These are phyloP conservation scores for Melitaea athalia DNA, from an alignment of 2,888 invertebrate genomes.

Conservation along the genomic window DNA sequence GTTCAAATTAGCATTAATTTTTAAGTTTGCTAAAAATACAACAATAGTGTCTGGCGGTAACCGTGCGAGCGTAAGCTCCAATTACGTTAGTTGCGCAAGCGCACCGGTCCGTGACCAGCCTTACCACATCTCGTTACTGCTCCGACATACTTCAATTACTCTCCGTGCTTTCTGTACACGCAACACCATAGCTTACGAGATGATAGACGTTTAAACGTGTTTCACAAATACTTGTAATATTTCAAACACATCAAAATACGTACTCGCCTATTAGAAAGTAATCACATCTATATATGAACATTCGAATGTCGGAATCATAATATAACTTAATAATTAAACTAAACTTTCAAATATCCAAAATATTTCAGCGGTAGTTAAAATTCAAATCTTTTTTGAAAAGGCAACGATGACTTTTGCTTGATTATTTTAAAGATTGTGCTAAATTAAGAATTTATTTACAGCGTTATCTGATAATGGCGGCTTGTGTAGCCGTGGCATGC, in stretches of 20 bases:
- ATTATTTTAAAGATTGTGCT: not conserved
- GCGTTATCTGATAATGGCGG: constrained; percentile 59
- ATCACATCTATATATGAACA: not conserved
- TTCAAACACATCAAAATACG: not conserved
- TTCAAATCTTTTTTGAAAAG: not conserved
- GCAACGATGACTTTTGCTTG: not conserved
- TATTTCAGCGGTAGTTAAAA: not conserved
- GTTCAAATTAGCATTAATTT: constrained; percentile 4
- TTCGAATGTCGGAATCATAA: not conserved
- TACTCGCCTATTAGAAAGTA: constrained; percentile 3
- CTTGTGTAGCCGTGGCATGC: constrained; percentile 54
- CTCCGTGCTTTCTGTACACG: constrained; percentile 24
- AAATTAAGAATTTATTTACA: constrained; percentile 44
- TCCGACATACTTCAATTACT: constrained; percentile 43
- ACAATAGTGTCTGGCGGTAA: constrained; percentile 22
- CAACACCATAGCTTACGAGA: constrained; percentile 20
- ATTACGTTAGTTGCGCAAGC: constrained; percentile 56
- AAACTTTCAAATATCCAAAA: not conserved
- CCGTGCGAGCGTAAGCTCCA: constrained; percentile 49
- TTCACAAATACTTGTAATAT: not conserved
- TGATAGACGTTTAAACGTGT: constrained; percentile 13
- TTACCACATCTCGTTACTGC: constrained; percentile 41
- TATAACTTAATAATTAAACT: not conserved
- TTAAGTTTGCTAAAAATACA: constrained; percentile 4
- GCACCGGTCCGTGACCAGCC: constrained; percentile 40